phyloP scores from a whole-genome alignment of 2,888 invertebrate genomes.

The Metacarcinus magister region DNA sequence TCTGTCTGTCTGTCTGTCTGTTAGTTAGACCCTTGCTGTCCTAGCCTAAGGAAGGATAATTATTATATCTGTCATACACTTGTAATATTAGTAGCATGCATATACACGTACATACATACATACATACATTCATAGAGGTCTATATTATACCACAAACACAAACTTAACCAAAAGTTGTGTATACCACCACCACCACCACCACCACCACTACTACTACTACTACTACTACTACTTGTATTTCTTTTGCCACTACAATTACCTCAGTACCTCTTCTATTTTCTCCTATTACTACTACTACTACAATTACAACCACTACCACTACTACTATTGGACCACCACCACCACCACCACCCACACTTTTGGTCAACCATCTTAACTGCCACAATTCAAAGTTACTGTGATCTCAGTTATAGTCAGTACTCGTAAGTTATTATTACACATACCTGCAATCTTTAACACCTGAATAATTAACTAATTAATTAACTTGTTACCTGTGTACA shows the following conservation, averaged over 20 bases:
- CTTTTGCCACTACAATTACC: neutral
- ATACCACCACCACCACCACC: neutral
- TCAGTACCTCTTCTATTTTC: too few relatives aligned
- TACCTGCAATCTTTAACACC: neutral
- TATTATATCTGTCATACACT: constrained; percentile 38
- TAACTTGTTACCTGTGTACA: neutral
- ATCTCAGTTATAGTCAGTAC: constrained; percentile 78
- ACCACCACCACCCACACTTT: neutral
- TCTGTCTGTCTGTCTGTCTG: constrained; percentile 36
- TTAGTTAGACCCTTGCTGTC: neutral
- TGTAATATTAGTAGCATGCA: neutral
- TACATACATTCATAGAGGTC: neutral
- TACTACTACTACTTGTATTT: neutral
- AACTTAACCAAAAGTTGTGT: neutral
- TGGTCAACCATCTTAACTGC: constrained; percentile 59
- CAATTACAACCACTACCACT: neutral
- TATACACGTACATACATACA: constrained; percentile 20
- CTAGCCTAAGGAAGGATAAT: constrained; percentile 6
- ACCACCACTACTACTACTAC: neutral
- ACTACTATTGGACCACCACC: neutral
- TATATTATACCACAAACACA: neutral
- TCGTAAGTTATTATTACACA: constrained; percentile 72
- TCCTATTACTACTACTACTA: neutral
- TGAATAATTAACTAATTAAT: neutral
- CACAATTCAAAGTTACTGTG: constrained; percentile 76